Evolutionary conservation across 2,888 invertebrate species (phyloP), one percentile per base, ranked within the genome.

Genomic region (Macrophya alboannulata): DNA sequence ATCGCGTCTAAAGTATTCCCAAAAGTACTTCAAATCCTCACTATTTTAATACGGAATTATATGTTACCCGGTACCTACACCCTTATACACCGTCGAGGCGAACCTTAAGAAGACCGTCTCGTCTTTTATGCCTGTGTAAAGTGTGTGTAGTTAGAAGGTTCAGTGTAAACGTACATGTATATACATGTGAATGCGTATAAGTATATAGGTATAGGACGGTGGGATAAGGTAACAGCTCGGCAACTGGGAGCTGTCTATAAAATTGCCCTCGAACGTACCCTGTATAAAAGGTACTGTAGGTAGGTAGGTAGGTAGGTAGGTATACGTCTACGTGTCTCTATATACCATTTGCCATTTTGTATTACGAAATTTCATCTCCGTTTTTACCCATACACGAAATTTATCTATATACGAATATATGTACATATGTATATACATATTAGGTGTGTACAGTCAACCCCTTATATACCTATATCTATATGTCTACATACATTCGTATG

Each of bases 1-100:
- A 74, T 74, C 74, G 74, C n/a, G 45, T 40, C 17, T 17, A 25
- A 77, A 77, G 77, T 48, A 77, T 77, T 77, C 77, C 77, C 77
- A 8, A 8, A 55, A 77, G 77, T 55, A 21, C 55, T 55, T 77
- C 51, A 77, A 77, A 77, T 77, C 77, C 77, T 77, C 51, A 77
- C 77, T 77, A 55, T 77, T 77, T 77, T 37, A 77, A 77, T 77
- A 55, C 48, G 55, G 40, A 77, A 77, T 77, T 77, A 77, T 55
- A 31, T 31, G 31, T 31, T 31, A 3, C n/a, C 55, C 6, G 2
- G n/a, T 55, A 5, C 55, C 37, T 21, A 76, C 31, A 31, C 31
- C 31, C 31, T 31, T n/a, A n/a, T n/a, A n/a, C n/a, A n/a, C n/a
- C 40, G 15, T 2, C 45, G 45, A 17, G n/a, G 55, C n/a, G 77